Evolutionary conservation across 1,140 invertebrate species (phyloP).

Genomic region (Teleopsis dalmanni): DNA sequence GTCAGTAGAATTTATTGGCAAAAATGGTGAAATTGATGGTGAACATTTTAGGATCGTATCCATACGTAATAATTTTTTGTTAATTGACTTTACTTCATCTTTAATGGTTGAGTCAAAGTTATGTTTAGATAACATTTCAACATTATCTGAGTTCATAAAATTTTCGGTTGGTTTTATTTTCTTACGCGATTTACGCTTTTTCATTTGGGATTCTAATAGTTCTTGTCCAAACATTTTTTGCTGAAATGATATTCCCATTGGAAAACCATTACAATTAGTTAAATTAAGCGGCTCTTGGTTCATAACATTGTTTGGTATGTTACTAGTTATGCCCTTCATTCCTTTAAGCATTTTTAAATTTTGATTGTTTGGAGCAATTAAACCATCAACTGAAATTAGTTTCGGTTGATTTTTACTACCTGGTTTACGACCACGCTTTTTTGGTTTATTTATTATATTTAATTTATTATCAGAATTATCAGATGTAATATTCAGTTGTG

Average conservation of each 20-base stretch:
- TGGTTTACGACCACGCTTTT: conserved; percentile 35
- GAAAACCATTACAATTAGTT: background rate
- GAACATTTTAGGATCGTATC: conserved; percentile 13
- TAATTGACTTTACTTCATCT: conserved; percentile 13
- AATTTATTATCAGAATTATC: background rate
- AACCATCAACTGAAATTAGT: background rate
- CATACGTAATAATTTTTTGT: conserved; percentile 14
- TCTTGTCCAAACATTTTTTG: background rate
- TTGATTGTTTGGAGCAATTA: background rate
- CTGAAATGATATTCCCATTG: background rate
- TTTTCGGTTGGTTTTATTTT: background rate
- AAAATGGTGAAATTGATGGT: background rate
- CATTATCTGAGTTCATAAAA: background rate
- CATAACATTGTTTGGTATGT: background rate
- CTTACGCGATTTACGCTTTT: background rate
- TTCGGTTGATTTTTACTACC: conserved; percentile 28
- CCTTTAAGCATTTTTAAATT: conserved; percentile 8
- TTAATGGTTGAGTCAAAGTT: background rate
- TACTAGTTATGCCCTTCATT: background rate
- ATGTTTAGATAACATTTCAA: background rate
- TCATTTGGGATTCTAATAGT: background rate
- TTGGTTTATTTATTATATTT: conserved; percentile 17
- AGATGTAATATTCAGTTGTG: background rate
- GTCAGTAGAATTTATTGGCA: background rate
- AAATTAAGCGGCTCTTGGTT: background rate